Evolutionary conservation across 2,888 invertebrate species (phyloP).

Genomic region (Bibio marci): DNA sequence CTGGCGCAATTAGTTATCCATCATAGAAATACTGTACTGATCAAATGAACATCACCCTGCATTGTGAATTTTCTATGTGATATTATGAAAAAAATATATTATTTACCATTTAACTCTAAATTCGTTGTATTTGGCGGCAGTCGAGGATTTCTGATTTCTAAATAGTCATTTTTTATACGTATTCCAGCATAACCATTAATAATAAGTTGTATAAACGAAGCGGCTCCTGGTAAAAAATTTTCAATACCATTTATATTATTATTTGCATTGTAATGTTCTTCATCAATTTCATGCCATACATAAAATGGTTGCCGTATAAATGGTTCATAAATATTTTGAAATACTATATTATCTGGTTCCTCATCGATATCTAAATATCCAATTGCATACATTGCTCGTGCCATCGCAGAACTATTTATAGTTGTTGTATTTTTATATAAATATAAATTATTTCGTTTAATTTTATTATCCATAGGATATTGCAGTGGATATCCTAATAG

Average conservation of each 20-base stretch:
- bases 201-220: conserved; percentile 39
- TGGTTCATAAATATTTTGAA: conserved; percentile 33
- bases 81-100: not conserved
- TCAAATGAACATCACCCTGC: too few species aligned
- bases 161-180: conserved; percentile 31
- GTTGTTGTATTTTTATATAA: conserved; percentile 39
- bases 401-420: conserved; percentile 39
- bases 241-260: conserved; percentile 34
- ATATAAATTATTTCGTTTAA: conserved; percentile 33
- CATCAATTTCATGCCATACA: conserved; percentile 39
- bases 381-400: conserved; percentile 43
- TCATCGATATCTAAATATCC: conserved; percentile 33
- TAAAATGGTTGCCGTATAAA: conserved; percentile 40
- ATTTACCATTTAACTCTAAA: conserved; percentile 29
- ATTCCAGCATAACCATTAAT: conserved; percentile 40
- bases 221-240: conserved; percentile 43
- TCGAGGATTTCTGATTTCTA: conserved; percentile 29
- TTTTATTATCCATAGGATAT: conserved; percentile 31
- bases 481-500: conserved; percentile 38
- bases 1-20: too few species aligned
- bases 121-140: conserved; percentile 29
- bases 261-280: conserved; percentile 27
- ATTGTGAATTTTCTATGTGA: too few species aligned
- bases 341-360: conserved; percentile 29
- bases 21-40: too few species aligned